These are phyloP conservation scores for Hypotaenidia okinawae DNA, from an alignment of 2,797 vertebrate species.

Conservation along the genomic window DNA sequence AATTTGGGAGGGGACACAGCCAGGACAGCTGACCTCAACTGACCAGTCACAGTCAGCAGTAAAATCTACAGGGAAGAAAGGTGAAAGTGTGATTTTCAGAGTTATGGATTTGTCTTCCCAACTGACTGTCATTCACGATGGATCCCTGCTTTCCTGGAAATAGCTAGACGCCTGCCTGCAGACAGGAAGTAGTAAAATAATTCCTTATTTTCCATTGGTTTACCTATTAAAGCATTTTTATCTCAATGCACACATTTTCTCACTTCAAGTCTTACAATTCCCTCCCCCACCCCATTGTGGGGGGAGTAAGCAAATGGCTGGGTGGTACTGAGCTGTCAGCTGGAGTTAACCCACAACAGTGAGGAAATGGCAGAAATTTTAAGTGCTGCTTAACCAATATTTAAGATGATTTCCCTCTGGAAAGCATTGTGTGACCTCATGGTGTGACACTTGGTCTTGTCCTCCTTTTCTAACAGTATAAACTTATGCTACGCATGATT, in stretches of 20 bases:
- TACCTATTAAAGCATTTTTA: not conserved
- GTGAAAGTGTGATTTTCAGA: not conserved
- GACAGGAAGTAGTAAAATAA: not conserved
- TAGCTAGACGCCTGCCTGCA: not conserved
- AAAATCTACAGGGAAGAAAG: not conserved
- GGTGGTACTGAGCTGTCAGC: not conserved
- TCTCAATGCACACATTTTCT: not conserved
- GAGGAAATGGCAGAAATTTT: not conserved
- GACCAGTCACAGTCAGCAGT: not conserved
- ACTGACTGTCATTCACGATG: not conserved
- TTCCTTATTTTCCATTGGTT: not conserved
- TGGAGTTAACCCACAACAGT: not conserved
- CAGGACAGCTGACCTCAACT: not conserved
- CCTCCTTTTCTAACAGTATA: not conserved
- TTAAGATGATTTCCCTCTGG: not conserved
- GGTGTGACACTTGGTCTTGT: not conserved
- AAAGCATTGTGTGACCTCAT: not conserved
- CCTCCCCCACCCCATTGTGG: not conserved
- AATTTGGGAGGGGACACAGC: not conserved
- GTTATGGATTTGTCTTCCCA: not conserved
- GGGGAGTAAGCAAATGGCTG: not conserved
- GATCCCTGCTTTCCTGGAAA: not conserved
- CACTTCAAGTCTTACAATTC: not conserved
- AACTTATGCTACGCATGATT: not conserved
- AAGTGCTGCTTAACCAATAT: fast-evolving